Base-by-base conservation (phyloP, 2,797 vertebrate genomes). In the Triplophysa bombifrons region DNA sequence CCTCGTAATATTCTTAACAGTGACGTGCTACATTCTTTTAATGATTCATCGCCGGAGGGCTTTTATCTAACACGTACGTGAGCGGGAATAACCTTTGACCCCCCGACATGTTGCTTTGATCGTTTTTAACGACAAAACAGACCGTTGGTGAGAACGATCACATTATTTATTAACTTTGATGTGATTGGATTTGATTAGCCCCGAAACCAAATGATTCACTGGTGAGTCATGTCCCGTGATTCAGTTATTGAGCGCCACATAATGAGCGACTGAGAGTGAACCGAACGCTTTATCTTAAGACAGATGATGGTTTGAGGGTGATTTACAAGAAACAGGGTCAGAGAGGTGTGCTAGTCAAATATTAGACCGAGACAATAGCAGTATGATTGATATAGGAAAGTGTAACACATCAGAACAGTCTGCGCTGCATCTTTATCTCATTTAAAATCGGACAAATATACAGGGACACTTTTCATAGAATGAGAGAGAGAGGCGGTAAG, bases 171-270 rank as follows among this genome's bases (percentile, higher is more conserved):
- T n/a, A 60, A 73, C 25, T 12, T 75, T 60, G 60, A 63, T 16
- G 27, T 67, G 61, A 71, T 72, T 60, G 72, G 58, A 79, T 78
- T 78, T 72, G 56, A 72, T 79, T 64, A 25, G 55, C 75, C 41
- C n/a, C n/a, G 9, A 72, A 65, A 56, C 20, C 22, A 46, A 67
- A 58, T 73, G 61, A 67, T 73, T 73, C 51, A 48, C 50, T n/a
- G 25, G 63, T 38, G 78, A 67, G 51, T 80, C 70, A 67, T 13
- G 51, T 73, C 63, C 66, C 9, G n/a, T 55, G 70, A 66, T 67
- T 60, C 34, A 53, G 48, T 55, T 55, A 78, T 41, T n/a, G 68
- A 70, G 55, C 30, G 44, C 13, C 22, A 25, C 34, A 34, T 48
- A 22, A 77, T 68, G 55, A 34, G 56, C 20, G 56, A 19, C 38